phyloP scores from a whole-genome alignment of 2,113 vertebrate genomes.

The Melanostigma gelatinosum region DNA sequence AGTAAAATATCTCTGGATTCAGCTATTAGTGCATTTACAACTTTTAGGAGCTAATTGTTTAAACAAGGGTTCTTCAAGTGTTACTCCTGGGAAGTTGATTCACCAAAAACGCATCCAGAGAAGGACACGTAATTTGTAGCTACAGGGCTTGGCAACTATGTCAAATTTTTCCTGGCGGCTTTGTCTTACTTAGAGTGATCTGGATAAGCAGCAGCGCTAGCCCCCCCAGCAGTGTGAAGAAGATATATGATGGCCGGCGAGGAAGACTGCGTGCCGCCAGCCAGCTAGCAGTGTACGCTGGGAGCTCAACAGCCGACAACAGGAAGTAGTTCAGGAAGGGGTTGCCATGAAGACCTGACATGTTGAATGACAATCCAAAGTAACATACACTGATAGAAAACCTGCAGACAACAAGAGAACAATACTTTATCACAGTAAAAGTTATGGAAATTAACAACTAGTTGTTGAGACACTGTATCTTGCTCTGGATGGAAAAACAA shows the following conservation, averaged over 20 bases:
- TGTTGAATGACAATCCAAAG: constrained; percentile 64
- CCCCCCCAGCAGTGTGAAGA: constrained; percentile 43
- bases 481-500: neutral
- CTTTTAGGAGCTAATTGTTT: neutral
- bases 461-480: neutral
- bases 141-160: neutral
- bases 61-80: neutral
- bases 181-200: constrained; percentile 36
- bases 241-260: constrained; percentile 31
- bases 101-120: neutral
- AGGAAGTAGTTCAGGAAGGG: constrained; percentile 64
- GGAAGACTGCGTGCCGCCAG: constrained; percentile 21
- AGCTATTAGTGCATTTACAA: too few relatives aligned
- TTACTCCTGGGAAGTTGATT: neutral
- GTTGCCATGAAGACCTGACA: constrained; percentile 48
- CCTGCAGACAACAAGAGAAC: constrained; percentile 50
- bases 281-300: constrained; percentile 35
- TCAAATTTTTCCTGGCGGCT: neutral
- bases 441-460: neutral
- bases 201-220: constrained; percentile 52
- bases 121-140: too few relatives aligned
- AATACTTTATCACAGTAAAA: neutral
- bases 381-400: constrained; percentile 41
- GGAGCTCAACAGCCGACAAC: constrained; percentile 41
- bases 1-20: neutral